Evolutionary conservation across 2,113 vertebrate species (phyloP), one percentile per base, ranked within the genome.

Genomic region (Heliornis fulica): DNA sequence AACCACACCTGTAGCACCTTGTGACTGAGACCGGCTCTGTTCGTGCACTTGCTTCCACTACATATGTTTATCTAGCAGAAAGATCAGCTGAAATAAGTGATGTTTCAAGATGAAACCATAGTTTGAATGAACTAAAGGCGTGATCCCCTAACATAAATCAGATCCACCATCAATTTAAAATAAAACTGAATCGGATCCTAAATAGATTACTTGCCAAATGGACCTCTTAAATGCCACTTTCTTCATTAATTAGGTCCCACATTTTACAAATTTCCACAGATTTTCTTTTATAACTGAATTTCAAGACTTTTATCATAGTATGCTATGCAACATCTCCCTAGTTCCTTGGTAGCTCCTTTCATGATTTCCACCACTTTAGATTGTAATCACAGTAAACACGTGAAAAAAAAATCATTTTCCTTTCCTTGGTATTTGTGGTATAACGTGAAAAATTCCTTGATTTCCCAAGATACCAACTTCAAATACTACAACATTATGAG

Each of bases 351-450:
- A 50, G 32, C 1, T 45, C 19, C 40, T 71, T 79, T 51, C 66
- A 1, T 46, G 19, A 43, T 68, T 84, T 70, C 43, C 50, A 40
- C 14, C 6, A 17, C 26, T 70, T 74, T 15, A 66, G 9, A 20
- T 81, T 90, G 71, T 48, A 65, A 21, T 20, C 0, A 0, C 4
- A 28, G 34, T 31, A 45, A 91, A 83, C 15, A 84, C 1, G 5
- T 29, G 13, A 84, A 93, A 94, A 3, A 41, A 31, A 72, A 87
- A 29, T 65, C 2, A n/a, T 45, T 69, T 63, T 63, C 32, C 12
- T 36, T 79, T 75, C 22, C 45, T 68, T 0, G 0, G 5, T 79
- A 60, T 45, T 81, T 71, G 32, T 29, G 70, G 38, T 0, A 0
- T 34, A 36, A 8, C 46, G 15, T 36, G 9, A 87, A 87, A 87